Percentiles rank a stretch among this genome's conserved stretches.
Evolutionary conservation across 2,113 vertebrate genomes (phyloP).

Genomic region (Oreotrochilus melanogaster): DNA sequence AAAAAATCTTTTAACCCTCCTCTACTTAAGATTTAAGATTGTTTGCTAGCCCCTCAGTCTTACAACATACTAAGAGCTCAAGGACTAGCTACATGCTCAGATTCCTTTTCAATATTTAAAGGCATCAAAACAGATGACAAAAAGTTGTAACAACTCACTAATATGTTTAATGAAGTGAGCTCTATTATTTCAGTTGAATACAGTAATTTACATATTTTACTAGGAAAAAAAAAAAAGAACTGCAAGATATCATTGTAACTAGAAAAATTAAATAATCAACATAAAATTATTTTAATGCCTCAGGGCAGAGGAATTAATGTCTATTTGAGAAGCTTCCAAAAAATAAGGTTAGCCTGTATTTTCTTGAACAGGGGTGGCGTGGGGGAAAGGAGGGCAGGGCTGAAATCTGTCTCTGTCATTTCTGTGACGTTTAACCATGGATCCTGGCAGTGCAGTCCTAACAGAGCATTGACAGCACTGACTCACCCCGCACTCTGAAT

Average conservation of each 20-base stretch:
- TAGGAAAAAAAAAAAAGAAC: not conserved
- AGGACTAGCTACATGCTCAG: not conserved
- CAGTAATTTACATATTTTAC: not conserved
- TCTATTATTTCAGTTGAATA: not conserved
- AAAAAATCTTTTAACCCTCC: not conserved
- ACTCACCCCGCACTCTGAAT: not conserved
- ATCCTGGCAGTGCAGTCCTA: not conserved
- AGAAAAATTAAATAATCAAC: not conserved
- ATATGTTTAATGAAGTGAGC: not conserved
- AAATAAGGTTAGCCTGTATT: not conserved
- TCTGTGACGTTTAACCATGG: accelerated
- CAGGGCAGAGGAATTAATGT: not conserved
- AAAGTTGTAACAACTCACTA: not conserved
- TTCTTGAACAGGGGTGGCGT: accelerated
- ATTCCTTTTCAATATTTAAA: not conserved
- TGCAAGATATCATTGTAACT: not conserved
- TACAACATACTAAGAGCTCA: not conserved
- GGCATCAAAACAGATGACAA: not conserved
- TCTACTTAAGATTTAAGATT: not conserved
- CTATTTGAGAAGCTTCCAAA: not conserved
- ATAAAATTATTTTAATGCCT: not conserved
- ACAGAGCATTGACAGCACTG: accelerated
- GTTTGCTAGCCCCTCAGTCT: not conserved
- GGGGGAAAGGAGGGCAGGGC: not conserved
- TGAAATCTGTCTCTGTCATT: not conserved